Percentiles rank a stretch among this genome's conserved stretches.
These are phyloP conservation scores for Tarsius wallacei DNA, from an alignment of 2,797 vertebrate species.

Conservation along the genomic window DNA sequence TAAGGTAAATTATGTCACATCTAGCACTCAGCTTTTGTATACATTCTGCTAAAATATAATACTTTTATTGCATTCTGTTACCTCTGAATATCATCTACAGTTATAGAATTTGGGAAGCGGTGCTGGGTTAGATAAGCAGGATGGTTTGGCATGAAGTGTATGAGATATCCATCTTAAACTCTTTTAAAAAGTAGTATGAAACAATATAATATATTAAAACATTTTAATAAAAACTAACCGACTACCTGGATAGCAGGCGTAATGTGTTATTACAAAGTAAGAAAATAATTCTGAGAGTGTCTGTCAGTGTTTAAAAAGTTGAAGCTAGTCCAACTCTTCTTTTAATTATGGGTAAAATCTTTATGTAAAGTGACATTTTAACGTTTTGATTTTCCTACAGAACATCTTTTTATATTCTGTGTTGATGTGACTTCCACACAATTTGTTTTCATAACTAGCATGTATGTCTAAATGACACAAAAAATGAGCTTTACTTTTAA, in stretches of 20 bases:
- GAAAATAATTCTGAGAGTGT: background rate
- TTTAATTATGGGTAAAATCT: conserved; percentile 41
- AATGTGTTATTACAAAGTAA: background rate
- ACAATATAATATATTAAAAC: background rate
- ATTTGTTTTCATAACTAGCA: conserved; percentile 27
- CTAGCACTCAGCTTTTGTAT: background rate
- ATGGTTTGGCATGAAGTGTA: background rate
- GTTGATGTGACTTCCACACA: background rate
- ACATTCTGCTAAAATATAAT: background rate
- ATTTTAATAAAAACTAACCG: background rate
- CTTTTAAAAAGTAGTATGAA: background rate
- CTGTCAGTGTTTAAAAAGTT: background rate
- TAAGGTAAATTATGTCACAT: background rate
- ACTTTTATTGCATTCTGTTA: background rate
- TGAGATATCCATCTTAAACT: background rate
- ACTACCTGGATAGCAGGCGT: background rate
- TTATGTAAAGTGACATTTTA: background rate
- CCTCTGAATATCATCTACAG: background rate
- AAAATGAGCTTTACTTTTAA: conserved; percentile 39
- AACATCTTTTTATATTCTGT: conserved; percentile 1
- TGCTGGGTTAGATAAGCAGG: background rate
- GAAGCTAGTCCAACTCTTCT: background rate
- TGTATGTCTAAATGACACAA: background rate
- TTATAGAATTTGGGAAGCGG: background rate
- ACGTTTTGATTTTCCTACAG: background rate